A percentile compares a stretch with the other conserved stretches of the same genome.
These are phyloP conservation scores for Lasioglossum marginatum DNA, from an alignment of 2,888 invertebrate species.

Conservation along the genomic window DNA sequence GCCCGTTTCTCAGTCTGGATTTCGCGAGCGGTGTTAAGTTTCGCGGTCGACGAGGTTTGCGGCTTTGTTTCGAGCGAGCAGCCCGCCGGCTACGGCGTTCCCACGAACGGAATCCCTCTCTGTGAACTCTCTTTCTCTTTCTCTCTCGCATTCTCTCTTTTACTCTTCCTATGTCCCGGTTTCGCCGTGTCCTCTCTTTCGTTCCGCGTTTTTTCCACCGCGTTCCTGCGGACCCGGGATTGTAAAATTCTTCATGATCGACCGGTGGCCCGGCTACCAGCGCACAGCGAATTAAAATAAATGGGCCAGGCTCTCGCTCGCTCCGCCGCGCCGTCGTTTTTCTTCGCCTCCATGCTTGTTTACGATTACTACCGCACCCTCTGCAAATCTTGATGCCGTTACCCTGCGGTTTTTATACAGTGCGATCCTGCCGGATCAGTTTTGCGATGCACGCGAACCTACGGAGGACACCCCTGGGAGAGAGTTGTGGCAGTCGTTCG, in stretches of 20 bases:
- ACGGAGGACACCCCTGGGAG: neutral
- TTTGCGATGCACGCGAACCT: neutral
- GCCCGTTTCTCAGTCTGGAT: slow-evolving; percentile 61
- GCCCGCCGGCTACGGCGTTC: slow-evolving; percentile 70
- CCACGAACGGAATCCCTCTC: slow-evolving; percentile 71
- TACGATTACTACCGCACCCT: slow-evolving; percentile 43
- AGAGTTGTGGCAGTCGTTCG: neutral
- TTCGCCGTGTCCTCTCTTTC: slow-evolving; percentile 37
- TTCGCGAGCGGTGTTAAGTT: slow-evolving; percentile 80
- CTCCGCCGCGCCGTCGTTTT: slow-evolving; percentile 14
- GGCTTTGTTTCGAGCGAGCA: slow-evolving; percentile 79
- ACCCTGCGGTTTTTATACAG: slow-evolving; percentile 23
- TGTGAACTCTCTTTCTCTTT: slow-evolving; percentile 26
- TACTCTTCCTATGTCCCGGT: slow-evolving; percentile 18
- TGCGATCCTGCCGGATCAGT: slow-evolving; percentile 5
- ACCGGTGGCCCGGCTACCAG: slow-evolving; percentile 1
- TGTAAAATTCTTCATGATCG: slow-evolving; percentile 48
- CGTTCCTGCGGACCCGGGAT: slow-evolving; percentile 33
- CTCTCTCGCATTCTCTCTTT: slow-evolving; percentile 40
- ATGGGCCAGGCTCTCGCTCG: slow-evolving; percentile 7
- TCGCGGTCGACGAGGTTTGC: slow-evolving; percentile 80
- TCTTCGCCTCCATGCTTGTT: slow-evolving; percentile 40
- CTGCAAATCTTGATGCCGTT: neutral
- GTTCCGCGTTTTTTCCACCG: slow-evolving; percentile 40
- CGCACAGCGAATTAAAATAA: slow-evolving; percentile 48